phyloP scores from a whole-genome alignment of 1,140 invertebrate genomes.

The Rhynchophorus ferrugineus region DNA sequence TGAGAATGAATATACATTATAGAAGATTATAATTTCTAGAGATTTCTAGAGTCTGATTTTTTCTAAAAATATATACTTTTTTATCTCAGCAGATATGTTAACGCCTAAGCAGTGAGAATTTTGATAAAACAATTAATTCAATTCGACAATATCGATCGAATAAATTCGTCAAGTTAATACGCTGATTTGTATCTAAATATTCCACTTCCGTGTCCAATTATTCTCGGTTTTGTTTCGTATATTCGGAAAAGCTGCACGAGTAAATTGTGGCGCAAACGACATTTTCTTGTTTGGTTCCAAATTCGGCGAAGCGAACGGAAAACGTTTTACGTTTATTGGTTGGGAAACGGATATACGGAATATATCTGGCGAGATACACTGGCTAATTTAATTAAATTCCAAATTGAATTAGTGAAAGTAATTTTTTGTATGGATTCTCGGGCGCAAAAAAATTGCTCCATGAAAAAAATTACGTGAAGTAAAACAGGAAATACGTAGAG shows the following conservation, averaged over 20 bases:
- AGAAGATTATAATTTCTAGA: no score
- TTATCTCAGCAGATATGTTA: no score
- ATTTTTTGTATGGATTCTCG: neutral
- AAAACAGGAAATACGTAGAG: no score
- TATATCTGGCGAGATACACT: neutral
- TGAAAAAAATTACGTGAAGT: no score
- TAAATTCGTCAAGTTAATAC: slow-evolving; percentile 1
- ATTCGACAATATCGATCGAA: no score
- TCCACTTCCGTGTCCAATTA: neutral
- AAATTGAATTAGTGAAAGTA: neutral
- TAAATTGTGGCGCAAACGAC: neutral
- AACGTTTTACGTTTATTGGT: neutral
- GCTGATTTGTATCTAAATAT: neutral
- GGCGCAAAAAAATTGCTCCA: no score
- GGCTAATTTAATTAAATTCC: neutral
- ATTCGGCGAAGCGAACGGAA: neutral
- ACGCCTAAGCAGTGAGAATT: no score
- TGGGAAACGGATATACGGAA: neutral
- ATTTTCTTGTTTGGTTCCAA: neutral
- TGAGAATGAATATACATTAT: no score
- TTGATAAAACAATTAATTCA: no score
- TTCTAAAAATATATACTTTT: no score
- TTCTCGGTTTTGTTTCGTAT: neutral
- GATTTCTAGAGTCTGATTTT: no score
- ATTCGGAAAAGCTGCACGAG: neutral